Evolutionary conservation across 2,113 vertebrate species (phyloP).

Genomic region (Silurus asotus): DNA sequence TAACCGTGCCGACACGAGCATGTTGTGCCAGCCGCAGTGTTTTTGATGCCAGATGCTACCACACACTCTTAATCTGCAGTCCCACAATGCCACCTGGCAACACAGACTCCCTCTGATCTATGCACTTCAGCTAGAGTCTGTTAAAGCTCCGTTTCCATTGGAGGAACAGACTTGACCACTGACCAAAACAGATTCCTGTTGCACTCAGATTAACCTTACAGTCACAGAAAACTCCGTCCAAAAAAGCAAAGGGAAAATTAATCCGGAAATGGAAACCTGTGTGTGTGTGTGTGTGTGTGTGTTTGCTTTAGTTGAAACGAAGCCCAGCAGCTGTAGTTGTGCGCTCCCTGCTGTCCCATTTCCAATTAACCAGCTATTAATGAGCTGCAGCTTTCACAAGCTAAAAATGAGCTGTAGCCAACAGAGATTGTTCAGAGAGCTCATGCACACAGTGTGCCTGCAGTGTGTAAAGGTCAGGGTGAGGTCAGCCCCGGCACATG

Average conservation of each 20-base stretch:
- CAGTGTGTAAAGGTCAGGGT: conserved; percentile 21
- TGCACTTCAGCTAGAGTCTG: not conserved
- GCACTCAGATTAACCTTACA: not conserved
- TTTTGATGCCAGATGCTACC: not conserved
- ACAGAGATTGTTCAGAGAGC: conserved; percentile 2
- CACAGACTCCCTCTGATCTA: not conserved
- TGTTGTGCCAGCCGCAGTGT: not conserved
- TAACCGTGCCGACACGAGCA: not conserved
- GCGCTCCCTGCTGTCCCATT: conserved; percentile 41
- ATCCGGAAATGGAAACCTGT: not conserved
- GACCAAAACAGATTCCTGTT: conserved; percentile 7
- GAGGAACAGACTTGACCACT: not conserved
- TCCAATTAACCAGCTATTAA: conserved; percentile 46
- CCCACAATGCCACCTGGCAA: not conserved
- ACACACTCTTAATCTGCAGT: not conserved
- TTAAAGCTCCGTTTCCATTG: not conserved
- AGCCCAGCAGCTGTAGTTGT: conserved; percentile 20
- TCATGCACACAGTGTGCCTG: not conserved
- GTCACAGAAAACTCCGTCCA: not conserved
- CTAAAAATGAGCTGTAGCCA: conserved; percentile 21
- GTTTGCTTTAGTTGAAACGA: conserved; percentile 28
- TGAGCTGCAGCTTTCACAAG: conserved; percentile 38
- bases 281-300: not conserved
- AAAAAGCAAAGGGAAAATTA: not conserved
- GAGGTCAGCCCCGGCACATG: conserved; percentile 8